Evolutionary conservation across 2,888 invertebrate species (phyloP).

Genomic region (Syritta pipiens): DNA sequence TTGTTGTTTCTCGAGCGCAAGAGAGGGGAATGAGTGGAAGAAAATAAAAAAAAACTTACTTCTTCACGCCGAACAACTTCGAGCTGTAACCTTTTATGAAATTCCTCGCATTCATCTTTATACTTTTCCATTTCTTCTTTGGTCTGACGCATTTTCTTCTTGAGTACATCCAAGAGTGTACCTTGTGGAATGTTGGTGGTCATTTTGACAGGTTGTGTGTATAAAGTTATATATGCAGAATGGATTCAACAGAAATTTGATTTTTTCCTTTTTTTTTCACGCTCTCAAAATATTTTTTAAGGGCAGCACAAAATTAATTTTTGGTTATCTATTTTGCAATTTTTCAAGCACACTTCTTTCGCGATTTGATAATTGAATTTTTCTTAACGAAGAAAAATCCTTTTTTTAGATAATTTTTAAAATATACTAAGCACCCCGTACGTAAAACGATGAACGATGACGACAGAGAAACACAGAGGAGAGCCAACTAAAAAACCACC

Average conservation of each 20-base stretch:
- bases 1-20: background rate
- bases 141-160: slow-evolving; percentile 99
- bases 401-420: slow-evolving; percentile 12
- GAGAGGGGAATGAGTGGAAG: too few relatives aligned
- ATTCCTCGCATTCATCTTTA: slow-evolving; percentile 98
- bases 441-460: slow-evolving; percentile 49
- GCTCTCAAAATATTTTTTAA: background rate
- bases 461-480: slow-evolving; percentile 44
- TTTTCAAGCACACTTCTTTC: slow-evolving; percentile 9
- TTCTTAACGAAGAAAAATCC: slow-evolving; percentile 1
- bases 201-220: slow-evolving; percentile 80
- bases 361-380: background rate
- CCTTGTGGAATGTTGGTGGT: slow-evolving; percentile 95
- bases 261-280: slow-evolving; percentile 4
- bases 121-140: slow-evolving; percentile 99
- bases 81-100: slow-evolving; percentile 95
- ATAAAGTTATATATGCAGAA: slow-evolving; percentile 17
- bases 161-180: slow-evolving; percentile 96
- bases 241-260: slow-evolving; percentile 21
- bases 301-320: background rate
- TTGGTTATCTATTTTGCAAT: background rate
- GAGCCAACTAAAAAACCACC: slow-evolving; percentile 26
- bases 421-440: slow-evolving; percentile 40
- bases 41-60: slow-evolving; percentile 88
- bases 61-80: slow-evolving; percentile 98